These are phyloP conservation scores for Eufriesea mexicana DNA, from an alignment of 1,140 invertebrate genomes.

Conservation along the genomic window DNA sequence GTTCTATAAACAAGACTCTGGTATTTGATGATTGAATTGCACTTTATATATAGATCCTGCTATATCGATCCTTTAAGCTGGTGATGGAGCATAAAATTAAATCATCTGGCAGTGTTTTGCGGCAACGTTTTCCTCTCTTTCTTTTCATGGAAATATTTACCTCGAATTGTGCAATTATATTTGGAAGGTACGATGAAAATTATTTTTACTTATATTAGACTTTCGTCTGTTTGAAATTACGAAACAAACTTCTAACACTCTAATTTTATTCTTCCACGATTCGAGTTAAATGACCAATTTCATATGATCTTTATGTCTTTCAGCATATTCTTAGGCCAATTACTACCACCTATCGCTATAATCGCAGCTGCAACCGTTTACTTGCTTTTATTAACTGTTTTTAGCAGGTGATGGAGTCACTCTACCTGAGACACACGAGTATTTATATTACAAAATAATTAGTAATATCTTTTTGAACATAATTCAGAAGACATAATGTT, in stretches of 20 bases:
- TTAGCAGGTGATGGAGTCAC: slow-evolving; percentile 67
- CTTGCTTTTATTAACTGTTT: slow-evolving; percentile 61
- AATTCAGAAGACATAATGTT: background rate
- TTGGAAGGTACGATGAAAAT: background rate
- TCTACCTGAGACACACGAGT: slow-evolving; percentile 6
- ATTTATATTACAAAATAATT: background rate
- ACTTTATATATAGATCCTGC: slow-evolving; percentile 40
- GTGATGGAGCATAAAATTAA: slow-evolving; percentile 52
- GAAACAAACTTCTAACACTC: background rate
- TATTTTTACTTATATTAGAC: no score
- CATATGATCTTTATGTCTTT: slow-evolving; percentile 56
- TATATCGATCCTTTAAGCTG: slow-evolving; percentile 44
- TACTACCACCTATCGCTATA: slow-evolving; percentile 42
- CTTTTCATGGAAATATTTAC: slow-evolving; percentile 15
- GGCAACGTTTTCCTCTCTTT: slow-evolving; percentile 1
- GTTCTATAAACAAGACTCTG: slow-evolving; percentile 1
- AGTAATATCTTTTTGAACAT: background rate
- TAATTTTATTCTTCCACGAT: background rate
- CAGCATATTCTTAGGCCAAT: slow-evolving; percentile 61
- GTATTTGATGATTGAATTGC: slow-evolving; percentile 20
- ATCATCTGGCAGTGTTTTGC: slow-evolving; percentile 28
- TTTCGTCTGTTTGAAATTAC: background rate
- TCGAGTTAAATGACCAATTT: slow-evolving; percentile 6
- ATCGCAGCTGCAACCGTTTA: slow-evolving; percentile 22
- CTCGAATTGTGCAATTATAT: slow-evolving; percentile 7